phyloP scores from a whole-genome alignment of 2,113 vertebrate genomes.

The Geothlypis trichas region DNA sequence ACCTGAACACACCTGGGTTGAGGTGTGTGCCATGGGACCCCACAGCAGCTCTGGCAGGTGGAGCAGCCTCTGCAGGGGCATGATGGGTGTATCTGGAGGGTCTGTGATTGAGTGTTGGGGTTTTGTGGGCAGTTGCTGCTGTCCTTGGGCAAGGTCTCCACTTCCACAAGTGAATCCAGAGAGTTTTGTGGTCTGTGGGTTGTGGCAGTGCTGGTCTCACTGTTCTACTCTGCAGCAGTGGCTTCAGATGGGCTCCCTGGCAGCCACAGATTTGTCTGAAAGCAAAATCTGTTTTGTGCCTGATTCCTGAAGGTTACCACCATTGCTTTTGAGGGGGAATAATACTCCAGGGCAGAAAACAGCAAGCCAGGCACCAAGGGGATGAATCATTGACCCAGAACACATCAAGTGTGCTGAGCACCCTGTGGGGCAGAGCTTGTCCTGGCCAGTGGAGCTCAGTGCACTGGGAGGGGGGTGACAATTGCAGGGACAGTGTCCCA shows the following conservation, averaged over 20 bases:
- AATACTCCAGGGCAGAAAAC: neutral
- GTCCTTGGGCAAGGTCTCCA: neutral
- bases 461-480: neutral
- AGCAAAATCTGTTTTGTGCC: neutral
- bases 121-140: neutral
- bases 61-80: neutral
- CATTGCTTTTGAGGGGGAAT: neutral
- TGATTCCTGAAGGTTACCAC: neutral
- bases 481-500: neutral
- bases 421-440: neutral
- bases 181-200: neutral
- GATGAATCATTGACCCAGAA: neutral
- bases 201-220: rapidly evolving
- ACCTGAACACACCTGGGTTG: neutral
- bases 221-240: neutral
- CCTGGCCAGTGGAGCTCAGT: neutral
- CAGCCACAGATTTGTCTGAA: neutral
- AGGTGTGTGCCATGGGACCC: neutral
- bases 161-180: rapidly evolving
- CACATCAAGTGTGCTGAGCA: neutral
- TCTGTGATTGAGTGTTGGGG: neutral
- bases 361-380: neutral
- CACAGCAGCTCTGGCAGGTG: rapidly evolving
- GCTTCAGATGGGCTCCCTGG: neutral
- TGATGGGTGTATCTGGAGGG: rapidly evolving